Conservation (phyloP, 2,113 vertebrate species). For the Macroglossus sobrinus region DNA sequence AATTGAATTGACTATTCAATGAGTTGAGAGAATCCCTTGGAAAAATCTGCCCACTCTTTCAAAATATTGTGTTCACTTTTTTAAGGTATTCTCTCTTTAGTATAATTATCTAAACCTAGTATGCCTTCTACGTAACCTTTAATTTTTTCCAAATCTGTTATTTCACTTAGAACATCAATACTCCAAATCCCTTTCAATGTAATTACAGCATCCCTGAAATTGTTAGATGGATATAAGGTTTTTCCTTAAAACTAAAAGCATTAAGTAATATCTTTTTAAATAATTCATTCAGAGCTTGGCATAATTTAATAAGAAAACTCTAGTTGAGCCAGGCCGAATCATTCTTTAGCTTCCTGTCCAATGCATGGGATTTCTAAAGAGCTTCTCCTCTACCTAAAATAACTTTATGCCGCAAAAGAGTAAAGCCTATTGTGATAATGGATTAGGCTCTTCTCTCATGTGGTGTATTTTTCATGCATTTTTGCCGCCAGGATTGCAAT, state of each 20-base stretch:
- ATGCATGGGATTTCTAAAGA: not conserved
- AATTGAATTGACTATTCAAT: not conserved
- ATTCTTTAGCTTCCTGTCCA: not conserved
- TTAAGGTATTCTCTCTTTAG: not conserved
- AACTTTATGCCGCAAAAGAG: not conserved
- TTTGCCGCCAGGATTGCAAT: not conserved
- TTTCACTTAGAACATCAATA: not conserved
- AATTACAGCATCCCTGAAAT: not conserved
- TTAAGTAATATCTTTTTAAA: not conserved
- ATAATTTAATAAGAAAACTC: not conserved
- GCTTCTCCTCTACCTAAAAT: not conserved
- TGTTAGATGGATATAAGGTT: not conserved
- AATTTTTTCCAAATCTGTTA: not conserved
- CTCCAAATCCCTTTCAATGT: not conserved
- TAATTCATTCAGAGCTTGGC: not conserved
- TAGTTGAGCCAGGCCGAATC: not conserved
- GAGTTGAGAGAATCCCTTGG: not conserved
- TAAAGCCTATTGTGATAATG: not conserved
- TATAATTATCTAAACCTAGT: not conserved
- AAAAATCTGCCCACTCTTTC: not conserved
- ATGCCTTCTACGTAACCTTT: not conserved
- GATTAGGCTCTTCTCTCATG: not conserved
- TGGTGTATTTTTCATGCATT: not conserved
- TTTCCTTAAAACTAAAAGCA: not conserved
- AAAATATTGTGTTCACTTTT: not conserved